These are phyloP conservation scores for Athene noctua DNA, from an alignment of 2,113 vertebrate species.

Conservation along the genomic window DNA sequence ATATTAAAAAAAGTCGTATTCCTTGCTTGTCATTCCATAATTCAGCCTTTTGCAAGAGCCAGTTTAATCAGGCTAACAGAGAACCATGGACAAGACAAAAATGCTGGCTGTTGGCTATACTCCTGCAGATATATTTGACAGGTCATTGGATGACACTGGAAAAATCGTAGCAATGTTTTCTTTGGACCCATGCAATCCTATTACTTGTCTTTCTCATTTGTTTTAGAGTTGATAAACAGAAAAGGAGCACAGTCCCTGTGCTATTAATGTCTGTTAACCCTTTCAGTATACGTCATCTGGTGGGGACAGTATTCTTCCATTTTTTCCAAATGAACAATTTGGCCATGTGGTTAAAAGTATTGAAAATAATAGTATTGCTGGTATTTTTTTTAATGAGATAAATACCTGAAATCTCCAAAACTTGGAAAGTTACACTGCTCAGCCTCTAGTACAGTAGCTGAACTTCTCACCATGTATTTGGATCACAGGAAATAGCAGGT, in stretches of 20 bases:
- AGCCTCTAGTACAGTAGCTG: background rate
- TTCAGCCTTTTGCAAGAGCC: background rate
- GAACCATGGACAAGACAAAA: background rate
- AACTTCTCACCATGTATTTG: background rate
- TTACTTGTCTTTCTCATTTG: background rate
- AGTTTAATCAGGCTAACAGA: background rate
- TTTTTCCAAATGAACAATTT: background rate
- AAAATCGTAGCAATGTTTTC: background rate
- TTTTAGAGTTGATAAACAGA: background rate
- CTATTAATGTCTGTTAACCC: background rate
- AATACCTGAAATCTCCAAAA: background rate
- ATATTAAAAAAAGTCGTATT: background rate
- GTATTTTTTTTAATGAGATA: background rate
- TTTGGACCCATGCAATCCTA: background rate
- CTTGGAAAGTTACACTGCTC: background rate
- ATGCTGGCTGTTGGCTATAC: background rate
- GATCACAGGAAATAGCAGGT: background rate
- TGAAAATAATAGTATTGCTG: background rate
- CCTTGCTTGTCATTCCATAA: background rate
- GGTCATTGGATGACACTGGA: background rate
- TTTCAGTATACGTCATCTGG: background rate
- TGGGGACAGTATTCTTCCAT: background rate
- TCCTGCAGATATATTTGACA: background rate
- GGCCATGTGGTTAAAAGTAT: background rate
- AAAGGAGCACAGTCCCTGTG: background rate